Evolutionary conservation across 2,888 invertebrate genomes (phyloP).

Genomic region (Eupelmus urozonus): DNA sequence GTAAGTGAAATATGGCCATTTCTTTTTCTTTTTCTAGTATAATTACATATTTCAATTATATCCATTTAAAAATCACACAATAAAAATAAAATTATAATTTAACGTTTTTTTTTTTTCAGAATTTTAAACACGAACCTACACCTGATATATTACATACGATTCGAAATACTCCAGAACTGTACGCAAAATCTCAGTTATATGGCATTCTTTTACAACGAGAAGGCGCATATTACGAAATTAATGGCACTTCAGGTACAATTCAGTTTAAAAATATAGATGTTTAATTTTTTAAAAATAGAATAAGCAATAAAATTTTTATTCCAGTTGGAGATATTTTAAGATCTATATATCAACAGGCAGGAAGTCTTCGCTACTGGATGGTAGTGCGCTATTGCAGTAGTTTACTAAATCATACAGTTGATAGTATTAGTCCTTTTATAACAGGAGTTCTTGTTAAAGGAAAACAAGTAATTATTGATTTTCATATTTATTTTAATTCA

Average conservation of each 20-base stretch:
- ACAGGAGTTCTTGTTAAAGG: constrained; percentile 98
- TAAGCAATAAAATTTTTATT: constrained; percentile 67
- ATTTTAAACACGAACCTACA: constrained; percentile 83
- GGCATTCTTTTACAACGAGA: constrained; percentile 89
- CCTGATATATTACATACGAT: constrained; percentile 87
- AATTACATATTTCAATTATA: neutral
- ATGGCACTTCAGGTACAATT: constrained; percentile 76
- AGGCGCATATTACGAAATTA: constrained; percentile 88
- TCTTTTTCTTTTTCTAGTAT: no score
- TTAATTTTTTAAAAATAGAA: constrained; percentile 26
- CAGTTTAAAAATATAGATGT: constrained; percentile 72
- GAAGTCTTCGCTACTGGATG: constrained; percentile 91
- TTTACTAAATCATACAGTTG: constrained; percentile 94
- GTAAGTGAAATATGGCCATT: constrained; percentile 73
- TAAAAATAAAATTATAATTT: constrained; percentile 10
- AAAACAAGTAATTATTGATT: constrained; percentile 86
- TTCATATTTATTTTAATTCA: neutral
- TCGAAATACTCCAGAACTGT: constrained; percentile 84
- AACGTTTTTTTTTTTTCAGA: constrained; percentile 72
- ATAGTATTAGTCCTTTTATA: constrained; percentile 98
- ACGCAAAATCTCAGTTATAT: constrained; percentile 89
- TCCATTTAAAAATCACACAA: neutral
- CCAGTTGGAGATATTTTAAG: constrained; percentile 85
- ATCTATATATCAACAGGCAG: constrained; percentile 89
- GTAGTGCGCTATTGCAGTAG: constrained; percentile 97